These are phyloP conservation scores for Drosophila fungiperda DNA, from an alignment of 2,888 invertebrate species.

Conservation along the genomic window DNA sequence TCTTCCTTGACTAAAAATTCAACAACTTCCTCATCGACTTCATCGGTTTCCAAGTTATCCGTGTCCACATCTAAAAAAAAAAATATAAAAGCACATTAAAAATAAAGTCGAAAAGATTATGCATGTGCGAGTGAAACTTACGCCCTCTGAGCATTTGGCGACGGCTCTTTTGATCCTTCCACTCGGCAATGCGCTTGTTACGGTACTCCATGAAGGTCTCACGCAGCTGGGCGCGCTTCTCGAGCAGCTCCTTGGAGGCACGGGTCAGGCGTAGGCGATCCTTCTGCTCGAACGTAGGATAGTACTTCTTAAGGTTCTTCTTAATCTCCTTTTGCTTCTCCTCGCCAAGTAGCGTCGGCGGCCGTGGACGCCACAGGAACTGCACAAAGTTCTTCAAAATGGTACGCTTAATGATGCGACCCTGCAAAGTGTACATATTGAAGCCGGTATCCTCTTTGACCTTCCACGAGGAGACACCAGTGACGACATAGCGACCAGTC, in stretches of 20 bases:
- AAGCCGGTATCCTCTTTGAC: slow-evolving; percentile 97
- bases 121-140: slow-evolving; percentile 86
- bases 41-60: slow-evolving; percentile 95
- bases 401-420: slow-evolving; percentile 90
- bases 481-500: slow-evolving; percentile 98
- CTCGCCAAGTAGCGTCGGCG: slow-evolving; percentile 92
- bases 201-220: slow-evolving; percentile 94
- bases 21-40: slow-evolving; percentile 97
- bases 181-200: slow-evolving; percentile 90
- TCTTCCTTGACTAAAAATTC: slow-evolving; percentile 99
- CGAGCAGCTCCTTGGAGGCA: slow-evolving; percentile 97
- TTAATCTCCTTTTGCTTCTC: slow-evolving; percentile 97
- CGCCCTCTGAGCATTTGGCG: slow-evolving; percentile 94
- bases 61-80: slow-evolving; percentile 93
- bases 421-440: slow-evolving; percentile 99
- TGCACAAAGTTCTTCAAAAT: slow-evolving; percentile 97
- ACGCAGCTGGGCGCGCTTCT: slow-evolving; percentile 95
- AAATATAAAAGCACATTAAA: not conserved
- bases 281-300: slow-evolving; percentile 97
- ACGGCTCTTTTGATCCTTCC: slow-evolving; percentile 91
- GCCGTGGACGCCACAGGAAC: slow-evolving; percentile 97
- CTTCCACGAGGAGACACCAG: slow-evolving; percentile 97
- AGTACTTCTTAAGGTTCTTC: slow-evolving; percentile 99
- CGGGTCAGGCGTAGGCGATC: slow-evolving; percentile 96
- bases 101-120: not conserved